Evolutionary conservation across 2,888 invertebrate species (phyloP).

Genomic region (Archips crataeganus): DNA sequence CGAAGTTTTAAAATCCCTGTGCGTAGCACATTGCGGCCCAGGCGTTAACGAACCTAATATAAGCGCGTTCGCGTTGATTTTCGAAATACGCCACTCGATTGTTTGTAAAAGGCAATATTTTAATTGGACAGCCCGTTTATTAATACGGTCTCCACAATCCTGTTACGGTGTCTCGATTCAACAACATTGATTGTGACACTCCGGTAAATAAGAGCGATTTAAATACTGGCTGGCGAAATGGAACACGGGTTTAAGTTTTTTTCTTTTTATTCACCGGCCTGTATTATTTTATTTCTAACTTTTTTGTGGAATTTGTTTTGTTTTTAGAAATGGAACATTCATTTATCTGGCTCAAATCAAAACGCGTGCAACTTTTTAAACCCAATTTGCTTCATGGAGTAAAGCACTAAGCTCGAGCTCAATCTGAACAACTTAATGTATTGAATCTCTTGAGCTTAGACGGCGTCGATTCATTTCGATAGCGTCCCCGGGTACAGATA

Average conservation of each 20-base stretch:
- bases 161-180: constrained; percentile 45
- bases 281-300: neutral
- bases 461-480: constrained; percentile 32
- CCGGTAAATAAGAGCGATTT: constrained; percentile 33
- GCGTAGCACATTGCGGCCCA: constrained; percentile 37
- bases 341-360: neutral
- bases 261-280: neutral
- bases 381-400: neutral
- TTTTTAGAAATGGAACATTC: too few species aligned
- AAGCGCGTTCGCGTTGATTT: constrained; percentile 45
- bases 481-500: constrained; percentile 18
- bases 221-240: constrained; percentile 18
- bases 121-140: constrained; percentile 59
- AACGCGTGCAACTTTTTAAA: neutral
- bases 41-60: constrained; percentile 61
- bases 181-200: constrained; percentile 38
- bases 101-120: constrained; percentile 65
- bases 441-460: constrained; percentile 20
- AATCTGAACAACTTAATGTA: constrained; percentile 12
- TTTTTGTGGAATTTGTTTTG: neutral
- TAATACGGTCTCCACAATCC: constrained; percentile 51
- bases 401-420: neutral
- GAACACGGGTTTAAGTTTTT: neutral
- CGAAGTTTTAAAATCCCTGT: constrained; percentile 20
- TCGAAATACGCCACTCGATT: constrained; percentile 52